Evolutionary conservation across 2,113 vertebrate species (phyloP), one percentile per base, ranked within the genome.

Genomic region (Empidonax traillii): DNA sequence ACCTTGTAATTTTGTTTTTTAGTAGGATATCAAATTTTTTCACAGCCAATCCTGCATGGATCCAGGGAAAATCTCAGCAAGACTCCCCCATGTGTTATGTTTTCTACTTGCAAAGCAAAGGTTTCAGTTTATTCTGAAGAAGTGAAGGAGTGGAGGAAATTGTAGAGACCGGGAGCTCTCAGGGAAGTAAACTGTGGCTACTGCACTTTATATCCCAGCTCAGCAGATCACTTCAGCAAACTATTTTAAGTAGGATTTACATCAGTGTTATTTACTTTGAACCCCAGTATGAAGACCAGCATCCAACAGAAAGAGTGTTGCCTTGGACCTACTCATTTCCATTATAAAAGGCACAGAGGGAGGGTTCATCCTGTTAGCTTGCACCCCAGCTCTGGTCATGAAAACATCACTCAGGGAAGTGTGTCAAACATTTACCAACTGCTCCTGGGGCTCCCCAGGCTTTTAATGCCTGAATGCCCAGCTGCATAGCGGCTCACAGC

Each of bases 321-420:
- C 52, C 72, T 52, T 71, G 20, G 43, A 87, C 80, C 62, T 69
- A 30, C 51, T 62, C 4, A 11, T 74, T 86, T 89, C 41, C 28
- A 33, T 74, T 41, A 16, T 2, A 88, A 51, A 96, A 96, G 96
- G 96, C 96, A 96, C 73, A 0, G 90, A 90, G 61, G 39, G 82
- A 77, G 61, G 59, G 67, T 86, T 91, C 88, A 85, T 81, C 52
- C 75, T n/a, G 8, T 66, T 24, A 21, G 44, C 47, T 82, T n/a
- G 31, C 56, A 49, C 9, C 18, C 49, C 37, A 47, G 77, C 74
- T 68, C 68, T 44, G 68, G 33, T 59, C 49, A 35, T 3, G 15
- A 53, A 65, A 56, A 41, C 28, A 9, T 25, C 4, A 0, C 41
- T 56, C n/a, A 20, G 74, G 73, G 56, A 31, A 14, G 41, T 12